A percentile compares a stretch with the other conserved stretches of the same genome.
phyloP scores from a whole-genome alignment of 2,113 vertebrate species.

The Chloropsis hardwickii region DNA sequence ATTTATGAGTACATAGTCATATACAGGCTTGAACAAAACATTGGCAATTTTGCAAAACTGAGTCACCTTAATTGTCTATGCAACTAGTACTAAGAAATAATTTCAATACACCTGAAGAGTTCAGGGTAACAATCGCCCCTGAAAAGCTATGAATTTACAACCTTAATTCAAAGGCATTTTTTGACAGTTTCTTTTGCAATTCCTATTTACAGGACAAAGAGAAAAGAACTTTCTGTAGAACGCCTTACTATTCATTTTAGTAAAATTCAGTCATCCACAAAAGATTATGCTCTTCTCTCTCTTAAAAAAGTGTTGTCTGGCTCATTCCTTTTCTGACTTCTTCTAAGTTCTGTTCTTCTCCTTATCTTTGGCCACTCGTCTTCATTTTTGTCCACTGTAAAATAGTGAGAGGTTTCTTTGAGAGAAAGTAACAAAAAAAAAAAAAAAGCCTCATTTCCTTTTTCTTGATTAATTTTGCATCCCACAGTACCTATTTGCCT shows the following conservation, averaged over 20 bases:
- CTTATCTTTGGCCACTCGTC: neutral
- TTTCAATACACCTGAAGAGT: neutral
- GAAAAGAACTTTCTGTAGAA: neutral
- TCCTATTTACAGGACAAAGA: neutral
- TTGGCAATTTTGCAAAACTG: neutral
- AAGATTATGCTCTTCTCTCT: neutral
- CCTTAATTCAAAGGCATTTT: neutral
- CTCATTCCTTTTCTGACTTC: neutral
- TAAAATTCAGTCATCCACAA: neutral
- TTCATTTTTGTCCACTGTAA: neutral
- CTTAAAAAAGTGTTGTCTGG: neutral
- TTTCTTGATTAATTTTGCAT: conserved; percentile 50
- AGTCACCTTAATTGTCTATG: neutral
- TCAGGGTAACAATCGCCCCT: neutral
- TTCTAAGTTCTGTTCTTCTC: neutral
- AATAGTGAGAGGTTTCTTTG: conserved; percentile 2
- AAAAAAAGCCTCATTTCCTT: conserved; percentile 13
- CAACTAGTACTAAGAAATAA: neutral
- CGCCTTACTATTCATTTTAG: neutral
- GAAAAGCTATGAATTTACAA: neutral
- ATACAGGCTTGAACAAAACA: neutral
- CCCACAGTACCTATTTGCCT: conserved; percentile 38
- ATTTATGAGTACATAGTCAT: neutral
- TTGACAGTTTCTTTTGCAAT: neutral
- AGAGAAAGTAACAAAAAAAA: conserved; percentile 24